Base-by-base conservation (phyloP, 2,113 vertebrate genomes). In the Numida meleagris region DNA sequence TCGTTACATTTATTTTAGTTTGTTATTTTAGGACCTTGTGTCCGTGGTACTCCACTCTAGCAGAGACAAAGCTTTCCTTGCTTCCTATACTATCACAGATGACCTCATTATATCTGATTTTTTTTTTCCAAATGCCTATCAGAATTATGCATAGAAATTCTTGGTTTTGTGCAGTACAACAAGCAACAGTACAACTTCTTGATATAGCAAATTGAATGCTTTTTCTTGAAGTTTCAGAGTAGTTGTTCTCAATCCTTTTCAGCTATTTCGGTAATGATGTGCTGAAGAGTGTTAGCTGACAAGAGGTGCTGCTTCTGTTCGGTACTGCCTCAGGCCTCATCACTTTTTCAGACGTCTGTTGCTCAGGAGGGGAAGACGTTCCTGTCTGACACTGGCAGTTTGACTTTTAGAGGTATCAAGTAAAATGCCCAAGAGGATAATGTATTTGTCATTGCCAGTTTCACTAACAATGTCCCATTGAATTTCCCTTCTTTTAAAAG, bases 151-250 rank as follows among this genome's bases (percentile, higher is more conserved):
- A 29, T 21, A 67, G 18, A 58, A 88, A 86, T 50, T 42, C 36
- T 33, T 45, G 31, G 3, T 55, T 62, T 85, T 88, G 57, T 33
- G 34, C 21, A 45, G 33, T 36, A 61, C 24, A 19, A 4, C 1
- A 4, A 3, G 2, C 3, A 0, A n/a, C n/a, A n/a, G n/a, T n/a
- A n/a, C n/a, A n/a, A n/a, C 2, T 50, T 53, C 59, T 57, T 74
- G 14, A 50, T 65, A 62, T 67, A 42, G 9, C 20, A 61, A 15
- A 7, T 31, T 78, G 59, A 57, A 83, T 34, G 24, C 61, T 20
- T 82, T 25, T 62, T 61, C 38, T 73, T 82, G 62, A 80, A 21
- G 62, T 65, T 4, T 46, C 38, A 90, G 23, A 33, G 40, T n/a
- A 13, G 31, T 77, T 80, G 20, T 5, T 67, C 33, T 83, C 4